phyloP scores from a whole-genome alignment of 1,140 invertebrate species.

The Subanguina moxae region DNA sequence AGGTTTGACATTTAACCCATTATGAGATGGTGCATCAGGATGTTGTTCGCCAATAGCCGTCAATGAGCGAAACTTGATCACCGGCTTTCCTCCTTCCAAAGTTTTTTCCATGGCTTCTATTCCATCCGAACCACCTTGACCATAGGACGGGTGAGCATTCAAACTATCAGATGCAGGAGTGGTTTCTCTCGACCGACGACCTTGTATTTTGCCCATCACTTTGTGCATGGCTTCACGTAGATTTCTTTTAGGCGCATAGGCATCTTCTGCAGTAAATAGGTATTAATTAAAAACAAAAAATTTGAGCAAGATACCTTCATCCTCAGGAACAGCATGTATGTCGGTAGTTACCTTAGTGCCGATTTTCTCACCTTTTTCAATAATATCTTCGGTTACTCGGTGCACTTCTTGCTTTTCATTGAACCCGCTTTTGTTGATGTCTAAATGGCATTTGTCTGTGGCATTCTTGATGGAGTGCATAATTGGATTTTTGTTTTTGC shows the following conservation, averaged over 20 bases:
- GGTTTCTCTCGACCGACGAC: slow-evolving; percentile 5
- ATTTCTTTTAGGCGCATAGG: slow-evolving; percentile 6
- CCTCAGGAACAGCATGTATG: slow-evolving; percentile 11
- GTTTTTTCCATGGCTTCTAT: neutral
- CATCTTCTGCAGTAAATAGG: neutral
- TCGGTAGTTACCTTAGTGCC: slow-evolving; percentile 17
- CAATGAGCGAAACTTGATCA: slow-evolving; percentile 2
- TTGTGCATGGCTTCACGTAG: slow-evolving; percentile 23
- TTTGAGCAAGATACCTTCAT: neutral
- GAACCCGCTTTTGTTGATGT: too few species aligned
- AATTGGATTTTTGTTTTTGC: neutral
- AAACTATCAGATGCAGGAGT: neutral
- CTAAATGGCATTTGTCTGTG: neutral
- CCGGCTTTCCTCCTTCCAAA: slow-evolving; percentile 2
- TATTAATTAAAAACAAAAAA: neutral
- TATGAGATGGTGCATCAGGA: neutral
- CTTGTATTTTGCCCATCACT: slow-evolving; percentile 11
- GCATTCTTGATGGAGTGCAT: neutral
- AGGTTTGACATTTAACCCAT: neutral
- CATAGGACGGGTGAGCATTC: neutral
- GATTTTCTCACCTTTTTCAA: slow-evolving; percentile 37
- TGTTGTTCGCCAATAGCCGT: neutral
- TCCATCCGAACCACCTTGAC: neutral
- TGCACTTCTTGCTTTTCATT: slow-evolving; percentile 22
- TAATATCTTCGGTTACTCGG: slow-evolving; percentile 19